Base-by-base conservation (phyloP, 2,797 vertebrate genomes). In the Euphonia xanthogaster region DNA sequence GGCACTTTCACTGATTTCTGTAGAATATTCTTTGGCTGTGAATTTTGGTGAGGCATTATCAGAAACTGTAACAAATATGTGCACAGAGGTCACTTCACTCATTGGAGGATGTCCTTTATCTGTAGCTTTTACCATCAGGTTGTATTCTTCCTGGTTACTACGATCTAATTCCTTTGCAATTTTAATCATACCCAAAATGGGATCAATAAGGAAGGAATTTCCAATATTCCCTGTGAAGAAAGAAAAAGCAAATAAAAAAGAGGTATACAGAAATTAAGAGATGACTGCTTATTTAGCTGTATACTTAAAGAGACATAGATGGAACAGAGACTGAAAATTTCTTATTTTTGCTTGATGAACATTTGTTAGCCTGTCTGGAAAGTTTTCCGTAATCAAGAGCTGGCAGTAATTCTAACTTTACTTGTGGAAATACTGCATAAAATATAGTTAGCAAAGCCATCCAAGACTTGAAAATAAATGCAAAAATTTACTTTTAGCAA, bases 21-120 rank as follows among this genome's bases (percentile, higher is more conserved):
- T 89, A 40, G 99, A 98, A 71, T 98, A 99, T 54, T 99, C 99
- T 86, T 98, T 98, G n/a, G 98, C 97, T 6, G 98, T 97, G 96
- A 99, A 99, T 97, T 98, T 99, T 30, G 99, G 99, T 11, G 98
- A 97, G 47, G 99, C 99, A 3, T 99, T 99, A 96, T 99, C 99
- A 35, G 99, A 99, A 82, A 99, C 79, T 0, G 99, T 99, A 63
- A 99, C 98, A 24, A 95, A 71, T 66, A 99, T 97, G 50, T 97
- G 98, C 45, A 99, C 98, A 39, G 98, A 97, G 40, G 98, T 96
- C 28, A 98, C 98, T 79, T 99, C 98, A 51, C 98, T 99, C 97
- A 99, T 97, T 1, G 99, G 98, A 90, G 98, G 98, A 18, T 62
- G 94, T 82, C 99, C 99, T 96, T 97, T 98, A 97, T 99, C 99